Conservation (phyloP, 2,797 vertebrate genomes). For the Poecile montanus region DNA sequence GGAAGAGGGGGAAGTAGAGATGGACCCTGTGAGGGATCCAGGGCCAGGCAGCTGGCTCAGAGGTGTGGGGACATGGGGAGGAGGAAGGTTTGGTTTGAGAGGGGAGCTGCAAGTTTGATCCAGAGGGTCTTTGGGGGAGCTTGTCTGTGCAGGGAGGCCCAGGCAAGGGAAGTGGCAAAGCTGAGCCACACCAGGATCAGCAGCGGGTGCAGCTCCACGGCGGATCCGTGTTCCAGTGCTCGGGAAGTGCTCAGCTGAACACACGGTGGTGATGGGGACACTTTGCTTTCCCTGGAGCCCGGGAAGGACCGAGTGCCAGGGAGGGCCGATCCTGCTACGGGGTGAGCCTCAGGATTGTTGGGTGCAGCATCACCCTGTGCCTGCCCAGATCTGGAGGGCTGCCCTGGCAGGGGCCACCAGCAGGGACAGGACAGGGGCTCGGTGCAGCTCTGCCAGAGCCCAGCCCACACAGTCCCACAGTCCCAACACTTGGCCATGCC, state of each 20-base stretch:
- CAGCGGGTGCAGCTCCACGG: background rate
- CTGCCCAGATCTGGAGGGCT: background rate
- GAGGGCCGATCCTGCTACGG: background rate
- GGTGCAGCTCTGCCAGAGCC: background rate
- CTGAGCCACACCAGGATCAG: background rate
- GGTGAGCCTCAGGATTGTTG: background rate
- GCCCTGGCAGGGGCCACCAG: background rate
- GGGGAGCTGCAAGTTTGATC: background rate
- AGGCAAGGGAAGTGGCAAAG: background rate
- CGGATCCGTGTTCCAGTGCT: background rate
- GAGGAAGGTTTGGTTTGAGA: background rate
- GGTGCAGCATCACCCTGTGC: background rate
- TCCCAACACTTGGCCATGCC: too few relatives aligned
- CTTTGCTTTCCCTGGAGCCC: background rate
- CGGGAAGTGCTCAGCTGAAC: background rate
- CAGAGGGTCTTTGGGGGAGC: background rate
- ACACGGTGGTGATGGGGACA: background rate
- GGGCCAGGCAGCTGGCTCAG: background rate
- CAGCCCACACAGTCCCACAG: background rate
- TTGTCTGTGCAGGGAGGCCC: background rate
- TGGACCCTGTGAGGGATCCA: background rate
- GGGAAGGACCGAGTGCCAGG: background rate
- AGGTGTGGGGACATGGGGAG: fast-evolving
- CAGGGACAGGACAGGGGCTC: background rate
- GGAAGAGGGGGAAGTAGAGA: background rate